These are phyloP conservation scores for Psix sp. DNA, from an alignment of 1,140 invertebrate genomes.

Conservation along the genomic window DNA sequence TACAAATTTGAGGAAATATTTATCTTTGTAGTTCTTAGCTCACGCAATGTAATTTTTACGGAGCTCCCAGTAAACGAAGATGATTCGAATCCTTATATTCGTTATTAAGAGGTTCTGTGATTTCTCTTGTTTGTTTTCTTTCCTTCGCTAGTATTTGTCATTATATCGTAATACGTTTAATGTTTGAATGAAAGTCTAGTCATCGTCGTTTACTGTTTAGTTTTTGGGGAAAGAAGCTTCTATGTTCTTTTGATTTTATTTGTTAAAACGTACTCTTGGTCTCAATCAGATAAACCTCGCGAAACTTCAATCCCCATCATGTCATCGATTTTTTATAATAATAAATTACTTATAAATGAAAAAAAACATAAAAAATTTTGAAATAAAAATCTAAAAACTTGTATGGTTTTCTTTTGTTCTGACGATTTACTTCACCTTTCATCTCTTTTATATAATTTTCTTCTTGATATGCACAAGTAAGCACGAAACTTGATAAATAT, in stretches of 20 bases:
- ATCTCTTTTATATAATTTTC: too few species aligned
- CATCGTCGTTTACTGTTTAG: conserved; percentile 30
- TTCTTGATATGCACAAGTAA: too few species aligned
- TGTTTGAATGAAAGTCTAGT: too few species aligned
- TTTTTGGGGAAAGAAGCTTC: conserved; percentile 53
- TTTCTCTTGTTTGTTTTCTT: neutral
- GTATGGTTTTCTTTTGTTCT: conserved; percentile 31
- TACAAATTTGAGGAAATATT: conserved; percentile 36
- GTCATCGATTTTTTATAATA: conserved; percentile 61
- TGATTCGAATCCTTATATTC: neutral
- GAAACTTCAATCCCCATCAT: conserved; percentile 58
- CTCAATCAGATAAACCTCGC: conserved; percentile 49
- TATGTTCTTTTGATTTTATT: conserved; percentile 8
- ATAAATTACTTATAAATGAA: conserved; percentile 35
- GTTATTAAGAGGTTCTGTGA: conserved; percentile 13
- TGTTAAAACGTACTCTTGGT: conserved; percentile 55
- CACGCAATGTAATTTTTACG: too few species aligned
- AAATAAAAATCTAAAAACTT: conserved; percentile 57
- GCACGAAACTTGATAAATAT: too few species aligned
- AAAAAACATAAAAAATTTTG: conserved; percentile 35
- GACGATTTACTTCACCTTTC: conserved; percentile 25
- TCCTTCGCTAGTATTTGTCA: neutral
- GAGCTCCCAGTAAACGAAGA: conserved; percentile 23
- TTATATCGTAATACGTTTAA: too few species aligned
- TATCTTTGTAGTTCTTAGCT: conserved; percentile 41